These are phyloP conservation scores for Dynastes hyllus DNA, from an alignment of 2,888 invertebrate genomes.

Conservation along the genomic window DNA sequence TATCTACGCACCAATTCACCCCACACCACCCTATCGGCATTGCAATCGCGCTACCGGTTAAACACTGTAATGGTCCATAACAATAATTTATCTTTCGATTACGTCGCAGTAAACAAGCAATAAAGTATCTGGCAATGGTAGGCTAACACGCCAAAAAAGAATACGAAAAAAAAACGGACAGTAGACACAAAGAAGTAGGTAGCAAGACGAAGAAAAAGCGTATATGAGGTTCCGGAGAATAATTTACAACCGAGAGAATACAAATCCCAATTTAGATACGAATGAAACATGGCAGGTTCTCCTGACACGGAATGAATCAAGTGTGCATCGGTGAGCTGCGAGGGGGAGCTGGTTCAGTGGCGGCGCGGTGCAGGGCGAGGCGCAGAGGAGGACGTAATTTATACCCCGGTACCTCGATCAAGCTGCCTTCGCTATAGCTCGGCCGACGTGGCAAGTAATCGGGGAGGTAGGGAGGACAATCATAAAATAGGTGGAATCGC, in stretches of 20 bases:
- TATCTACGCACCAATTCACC: constrained; percentile 36
- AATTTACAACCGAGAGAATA: constrained; percentile 55
- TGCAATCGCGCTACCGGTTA: constrained; percentile 48
- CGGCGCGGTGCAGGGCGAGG: constrained; percentile 44
- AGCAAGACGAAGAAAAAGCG: constrained; percentile 32
- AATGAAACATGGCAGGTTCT: constrained; percentile 66
- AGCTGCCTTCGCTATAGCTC: constrained; percentile 62
- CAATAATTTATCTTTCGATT: constrained; percentile 53
- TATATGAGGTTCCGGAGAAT: constrained; percentile 42
- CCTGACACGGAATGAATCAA: constrained; percentile 66
- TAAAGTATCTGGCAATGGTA: constrained; percentile 49
- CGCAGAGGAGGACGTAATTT: constrained; percentile 63
- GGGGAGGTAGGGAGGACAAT: constrained; percentile 58
- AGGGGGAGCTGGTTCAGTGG: constrained; percentile 56
- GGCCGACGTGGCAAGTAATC: constrained; percentile 54
- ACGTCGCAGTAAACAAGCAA: constrained; percentile 51
- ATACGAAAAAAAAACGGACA: constrained; percentile 34
- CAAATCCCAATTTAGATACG: constrained; percentile 66
- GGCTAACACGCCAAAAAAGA: constrained; percentile 38
- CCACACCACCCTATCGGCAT: constrained; percentile 40
- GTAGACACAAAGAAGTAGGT: constrained; percentile 12
- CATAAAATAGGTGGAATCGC: constrained; percentile 71
- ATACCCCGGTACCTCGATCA: constrained; percentile 68
- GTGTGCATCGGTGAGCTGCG: constrained; percentile 57
- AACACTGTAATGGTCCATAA: constrained; percentile 50